A percentile compares a stretch with the other conserved stretches of the same genome.
These are phyloP conservation scores for Thunnus thynnus DNA, from an alignment of 2,113 vertebrate species.

Conservation along the genomic window DNA sequence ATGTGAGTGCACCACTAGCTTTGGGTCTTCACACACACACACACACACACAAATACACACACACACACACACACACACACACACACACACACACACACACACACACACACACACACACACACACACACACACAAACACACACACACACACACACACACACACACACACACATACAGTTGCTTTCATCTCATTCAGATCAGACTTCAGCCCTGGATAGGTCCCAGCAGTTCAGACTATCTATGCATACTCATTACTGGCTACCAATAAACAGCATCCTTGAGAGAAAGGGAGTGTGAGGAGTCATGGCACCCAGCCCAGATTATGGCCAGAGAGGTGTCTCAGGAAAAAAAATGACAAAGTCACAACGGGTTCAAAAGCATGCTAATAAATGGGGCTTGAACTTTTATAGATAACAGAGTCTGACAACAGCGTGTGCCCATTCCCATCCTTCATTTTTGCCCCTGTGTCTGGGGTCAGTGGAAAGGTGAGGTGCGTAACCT, in stretches of 20 bases:
- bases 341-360: slow-evolving; percentile 35
- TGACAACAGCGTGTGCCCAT: slow-evolving; percentile 2
- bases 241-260: slow-evolving; percentile 60
- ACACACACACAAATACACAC: too few species aligned
- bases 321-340: slow-evolving; percentile 23
- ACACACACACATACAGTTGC: slow-evolving; percentile 7
- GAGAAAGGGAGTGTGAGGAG: slow-evolving; percentile 31
- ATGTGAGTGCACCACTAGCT: not conserved
- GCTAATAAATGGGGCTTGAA: slow-evolving; percentile 39
- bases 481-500: slow-evolving; percentile 65
- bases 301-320: slow-evolving; percentile 56
- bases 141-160: slow-evolving; percentile 16
- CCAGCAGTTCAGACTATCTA: slow-evolving; percentile 44
- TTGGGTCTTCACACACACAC: not conserved
- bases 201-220: slow-evolving; percentile 17
- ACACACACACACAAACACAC: not conserved
- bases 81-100: not conserved
- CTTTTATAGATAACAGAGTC: slow-evolving; percentile 5
- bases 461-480: slow-evolving; percentile 56
- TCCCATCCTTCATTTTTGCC: slow-evolving; percentile 10
- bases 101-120: slow-evolving; percentile 1
- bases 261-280: slow-evolving; percentile 50
- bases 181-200: slow-evolving; percentile 42
- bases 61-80: too few species aligned
- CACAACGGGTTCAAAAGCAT: slow-evolving; percentile 36